Percentiles rank a stretch among this genome's conserved stretches.
Evolutionary conservation across 2,888 invertebrate genomes (phyloP).

Genomic region (Microctonus aethiopoides): DNA sequence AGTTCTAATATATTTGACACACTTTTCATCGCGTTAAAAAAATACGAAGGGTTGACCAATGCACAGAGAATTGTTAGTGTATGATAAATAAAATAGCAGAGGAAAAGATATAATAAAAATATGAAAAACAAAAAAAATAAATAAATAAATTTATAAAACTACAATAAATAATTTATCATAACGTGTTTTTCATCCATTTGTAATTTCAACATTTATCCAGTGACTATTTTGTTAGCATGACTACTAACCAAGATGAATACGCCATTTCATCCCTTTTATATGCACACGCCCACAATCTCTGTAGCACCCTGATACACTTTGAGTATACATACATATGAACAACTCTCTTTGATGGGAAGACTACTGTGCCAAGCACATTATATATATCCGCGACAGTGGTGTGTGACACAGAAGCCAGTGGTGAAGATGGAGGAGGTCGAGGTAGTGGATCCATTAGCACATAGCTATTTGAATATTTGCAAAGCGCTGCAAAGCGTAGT

Average conservation of each 20-base stretch:
- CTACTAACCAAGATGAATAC: background rate
- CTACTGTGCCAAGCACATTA: constrained; percentile 34
- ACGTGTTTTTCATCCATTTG: background rate
- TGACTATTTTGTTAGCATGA: background rate
- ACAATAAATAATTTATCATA: too few relatives aligned
- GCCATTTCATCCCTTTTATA: background rate
- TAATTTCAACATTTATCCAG: background rate
- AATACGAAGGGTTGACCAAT: too few relatives aligned
- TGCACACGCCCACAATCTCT: constrained; percentile 1
- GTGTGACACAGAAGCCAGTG: background rate
- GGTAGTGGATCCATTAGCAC: constrained; percentile 58
- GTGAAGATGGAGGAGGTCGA: constrained; percentile 35
- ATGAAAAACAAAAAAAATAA: background rate
- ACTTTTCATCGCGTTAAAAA: too few relatives aligned
- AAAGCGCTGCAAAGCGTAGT: constrained; percentile 49
- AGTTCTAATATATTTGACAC: too few relatives aligned
- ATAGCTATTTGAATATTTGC: constrained; percentile 65
- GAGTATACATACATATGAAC: constrained; percentile 38
- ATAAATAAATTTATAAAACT: too few relatives aligned
- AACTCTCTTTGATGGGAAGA: constrained; percentile 61
- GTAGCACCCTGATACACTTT: constrained; percentile 18
- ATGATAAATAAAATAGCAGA: too few relatives aligned
- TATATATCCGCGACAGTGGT: constrained; percentile 1
- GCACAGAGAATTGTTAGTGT: too few relatives aligned
- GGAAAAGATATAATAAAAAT: too few relatives aligned